Evolutionary conservation across 2,113 vertebrate species (phyloP).

Genomic region (Ahaetulla prasina): DNA sequence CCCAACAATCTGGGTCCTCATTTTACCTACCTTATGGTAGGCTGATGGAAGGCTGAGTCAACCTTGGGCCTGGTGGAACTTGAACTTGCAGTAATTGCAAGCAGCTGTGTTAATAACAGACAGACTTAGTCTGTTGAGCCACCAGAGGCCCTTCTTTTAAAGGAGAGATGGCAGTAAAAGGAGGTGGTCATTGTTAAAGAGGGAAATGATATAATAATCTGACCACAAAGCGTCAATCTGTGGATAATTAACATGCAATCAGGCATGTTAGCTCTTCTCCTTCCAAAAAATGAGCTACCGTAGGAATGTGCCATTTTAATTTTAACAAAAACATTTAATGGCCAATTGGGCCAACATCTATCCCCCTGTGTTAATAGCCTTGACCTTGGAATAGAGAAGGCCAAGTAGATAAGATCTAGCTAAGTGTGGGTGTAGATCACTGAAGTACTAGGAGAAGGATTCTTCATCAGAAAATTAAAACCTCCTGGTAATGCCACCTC

Average conservation of each 20-base stretch:
- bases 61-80: too few species aligned
- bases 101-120: too few species aligned
- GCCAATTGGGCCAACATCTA: neutral
- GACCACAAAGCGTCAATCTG: neutral
- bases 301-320: neutral
- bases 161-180: neutral
- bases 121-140: too few species aligned
- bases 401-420: neutral
- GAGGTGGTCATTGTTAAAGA: neutral
- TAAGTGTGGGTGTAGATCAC: neutral
- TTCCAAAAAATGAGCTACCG: neutral
- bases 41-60: too few species aligned
- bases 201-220: neutral
- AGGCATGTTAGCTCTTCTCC: neutral
- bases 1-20: too few species aligned
- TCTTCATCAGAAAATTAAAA: neutral
- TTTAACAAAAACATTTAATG: neutral
- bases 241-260: neutral
- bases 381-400: neutral
- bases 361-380: neutral
- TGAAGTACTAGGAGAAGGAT: neutral
- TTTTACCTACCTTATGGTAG: too few species aligned
- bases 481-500: neutral
- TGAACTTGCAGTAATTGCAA: too few species aligned
- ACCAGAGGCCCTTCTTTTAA: too few species aligned